Percentiles rank a stretch among this genome's conserved stretches.
phyloP scores from a whole-genome alignment of 2,797 vertebrate species.

The Lycodopsis pacificus region DNA sequence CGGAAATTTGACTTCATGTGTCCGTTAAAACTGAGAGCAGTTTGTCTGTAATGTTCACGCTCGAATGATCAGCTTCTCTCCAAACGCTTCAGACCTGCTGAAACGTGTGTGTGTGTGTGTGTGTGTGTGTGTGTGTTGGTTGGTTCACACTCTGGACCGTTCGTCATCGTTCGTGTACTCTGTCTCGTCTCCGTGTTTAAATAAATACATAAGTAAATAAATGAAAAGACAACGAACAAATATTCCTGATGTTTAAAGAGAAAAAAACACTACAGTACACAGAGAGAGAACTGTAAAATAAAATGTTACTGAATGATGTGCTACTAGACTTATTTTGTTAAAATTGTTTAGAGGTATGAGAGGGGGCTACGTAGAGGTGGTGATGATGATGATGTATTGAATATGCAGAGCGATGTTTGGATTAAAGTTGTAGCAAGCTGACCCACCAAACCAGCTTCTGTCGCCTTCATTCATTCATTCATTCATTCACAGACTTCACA shows the following conservation, averaged over 20 bases:
- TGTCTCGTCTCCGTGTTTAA: conserved; percentile 76
- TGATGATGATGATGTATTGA: conserved; percentile 65
- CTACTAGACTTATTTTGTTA: conserved; percentile 84
- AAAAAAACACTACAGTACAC: conserved; percentile 78
- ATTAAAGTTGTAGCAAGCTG: conserved; percentile 86
- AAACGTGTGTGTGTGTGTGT: conserved; percentile 10
- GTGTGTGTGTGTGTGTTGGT: conserved; percentile 23
- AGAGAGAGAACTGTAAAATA: conserved; percentile 77
- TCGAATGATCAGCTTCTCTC: conserved; percentile 5
- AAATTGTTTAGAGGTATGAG: conserved; percentile 74
- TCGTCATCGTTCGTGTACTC: conserved; percentile 72
- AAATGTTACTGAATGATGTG: conserved; percentile 75
- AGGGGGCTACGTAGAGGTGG: conserved; percentile 65
- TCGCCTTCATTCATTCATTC: conserved; percentile 43
- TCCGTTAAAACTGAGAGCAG: no score
- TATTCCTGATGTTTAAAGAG: conserved; percentile 76
- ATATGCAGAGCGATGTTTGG: conserved; percentile 77
- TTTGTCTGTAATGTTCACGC: no score
- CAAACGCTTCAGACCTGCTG: neutral
- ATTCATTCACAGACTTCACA: conserved; percentile 4
- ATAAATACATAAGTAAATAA: conserved; percentile 43
- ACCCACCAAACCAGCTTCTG: conserved; percentile 71
- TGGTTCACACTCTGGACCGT: conserved; percentile 61
- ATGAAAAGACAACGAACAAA: conserved; percentile 67
- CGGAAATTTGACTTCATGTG: no score